phyloP scores from a whole-genome alignment of 2,888 invertebrate species.

The Cryptocheilus praepositus region DNA sequence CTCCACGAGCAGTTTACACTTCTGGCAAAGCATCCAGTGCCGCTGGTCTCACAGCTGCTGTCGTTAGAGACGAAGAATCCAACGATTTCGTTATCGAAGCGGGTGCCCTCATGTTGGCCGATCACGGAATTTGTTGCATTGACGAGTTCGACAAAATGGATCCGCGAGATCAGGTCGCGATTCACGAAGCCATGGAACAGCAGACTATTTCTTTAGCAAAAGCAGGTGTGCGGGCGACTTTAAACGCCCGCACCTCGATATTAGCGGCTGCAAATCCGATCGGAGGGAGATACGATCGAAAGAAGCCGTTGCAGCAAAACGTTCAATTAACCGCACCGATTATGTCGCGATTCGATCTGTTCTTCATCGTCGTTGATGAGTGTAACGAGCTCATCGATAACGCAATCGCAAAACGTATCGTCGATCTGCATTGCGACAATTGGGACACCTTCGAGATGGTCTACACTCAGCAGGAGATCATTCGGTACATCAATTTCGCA shows the following conservation, averaged over 20 bases:
- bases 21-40: conserved; percentile 99
- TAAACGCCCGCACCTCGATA: conserved; percentile 98
- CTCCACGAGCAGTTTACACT: conserved; percentile 97
- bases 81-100: conserved; percentile 99
- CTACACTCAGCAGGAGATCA: conserved; percentile 92
- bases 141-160: conserved; percentile 99
- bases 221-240: conserved; percentile 96
- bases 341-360: conserved; percentile 99
- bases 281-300: conserved; percentile 96
- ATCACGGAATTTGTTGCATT: conserved; percentile 98
- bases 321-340: conserved; percentile 95
- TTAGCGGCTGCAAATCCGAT: conserved; percentile 99
- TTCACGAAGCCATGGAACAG: conserved; percentile 99
- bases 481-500: conserved; percentile 97
- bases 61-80: conserved; percentile 98
- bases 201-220: conserved; percentile 99
- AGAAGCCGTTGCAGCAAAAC: conserved; percentile 96
- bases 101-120: conserved; percentile 99
- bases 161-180: conserved; percentile 96
- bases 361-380: conserved; percentile 98
- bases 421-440: conserved; percentile 93
- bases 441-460: conserved; percentile 86
- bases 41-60: conserved; percentile 98
- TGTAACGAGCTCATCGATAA: conserved; percentile 96
- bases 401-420: conserved; percentile 96